Conservation (phyloP, 2,888 invertebrate genomes). For the Ochropleura leucogaster region DNA sequence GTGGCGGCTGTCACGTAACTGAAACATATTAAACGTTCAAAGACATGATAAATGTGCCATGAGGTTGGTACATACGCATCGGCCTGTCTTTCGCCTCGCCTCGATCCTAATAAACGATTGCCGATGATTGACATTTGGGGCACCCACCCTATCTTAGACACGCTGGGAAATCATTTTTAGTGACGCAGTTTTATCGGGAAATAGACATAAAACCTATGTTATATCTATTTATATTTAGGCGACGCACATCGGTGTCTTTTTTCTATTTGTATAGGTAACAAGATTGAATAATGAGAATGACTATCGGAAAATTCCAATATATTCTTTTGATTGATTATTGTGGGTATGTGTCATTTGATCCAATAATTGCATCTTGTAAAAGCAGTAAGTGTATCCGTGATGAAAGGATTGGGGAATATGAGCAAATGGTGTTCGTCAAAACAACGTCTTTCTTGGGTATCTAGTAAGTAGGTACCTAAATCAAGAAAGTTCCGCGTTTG, state of each 20-base stretch:
- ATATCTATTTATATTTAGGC: background rate
- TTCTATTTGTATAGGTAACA: background rate
- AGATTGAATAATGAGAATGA: conserved; percentile 22
- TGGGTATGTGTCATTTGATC: conserved; percentile 14
- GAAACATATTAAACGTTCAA: conserved; percentile 88
- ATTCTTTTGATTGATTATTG: conserved; percentile 16
- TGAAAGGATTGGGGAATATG: background rate
- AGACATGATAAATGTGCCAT: conserved; percentile 86
- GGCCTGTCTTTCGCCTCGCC: conserved; percentile 72
- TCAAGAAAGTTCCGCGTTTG: background rate
- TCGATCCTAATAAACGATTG: conserved; percentile 87
- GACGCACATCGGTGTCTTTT: background rate
- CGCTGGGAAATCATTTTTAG: conserved; percentile 69
- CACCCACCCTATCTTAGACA: conserved; percentile 58
- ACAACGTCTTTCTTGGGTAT: background rate
- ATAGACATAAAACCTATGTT: background rate
- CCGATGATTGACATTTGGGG: conserved; percentile 84
- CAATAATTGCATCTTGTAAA: background rate
- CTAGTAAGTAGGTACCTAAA: background rate
- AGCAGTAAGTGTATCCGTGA: background rate
- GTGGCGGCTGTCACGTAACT: conserved; percentile 81
- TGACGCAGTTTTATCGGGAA: conserved; percentile 8
- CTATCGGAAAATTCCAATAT: background rate
- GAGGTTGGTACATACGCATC: conserved; percentile 76
- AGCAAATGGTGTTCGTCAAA: background rate